phyloP scores from a whole-genome alignment of 1,140 invertebrate species.

The Dendrolimus punctatus region DNA sequence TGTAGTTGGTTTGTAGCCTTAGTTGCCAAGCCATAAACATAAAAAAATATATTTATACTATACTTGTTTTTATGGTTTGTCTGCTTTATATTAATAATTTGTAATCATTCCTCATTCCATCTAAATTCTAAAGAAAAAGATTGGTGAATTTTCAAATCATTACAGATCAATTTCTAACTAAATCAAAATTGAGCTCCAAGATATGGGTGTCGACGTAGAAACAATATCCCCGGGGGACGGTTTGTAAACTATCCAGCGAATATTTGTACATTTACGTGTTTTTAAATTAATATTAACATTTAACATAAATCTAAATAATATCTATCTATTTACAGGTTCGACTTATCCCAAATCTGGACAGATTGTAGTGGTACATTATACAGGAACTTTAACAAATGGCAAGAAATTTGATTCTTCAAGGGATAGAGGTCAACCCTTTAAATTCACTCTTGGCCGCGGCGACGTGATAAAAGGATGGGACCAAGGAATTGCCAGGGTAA shows the following conservation, averaged over 20 bases:
- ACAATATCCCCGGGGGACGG: conserved; percentile 82
- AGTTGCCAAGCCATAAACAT: too few species aligned
- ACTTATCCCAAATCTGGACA: conserved; percentile 94
- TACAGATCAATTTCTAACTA: too few species aligned
- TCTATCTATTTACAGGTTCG: conserved; percentile 74
- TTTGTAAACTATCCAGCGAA: conserved; percentile 54
- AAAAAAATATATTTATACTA: too few species aligned
- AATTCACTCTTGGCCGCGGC: conserved; percentile 93
- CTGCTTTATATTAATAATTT: too few species aligned
- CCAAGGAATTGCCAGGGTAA: conserved; percentile 90
- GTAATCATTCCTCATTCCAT: too few species aligned
- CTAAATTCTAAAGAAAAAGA: too few species aligned
- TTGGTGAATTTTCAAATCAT: too few species aligned
- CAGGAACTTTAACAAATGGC: conserved; percentile 89
- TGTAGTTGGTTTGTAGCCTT: too few species aligned
- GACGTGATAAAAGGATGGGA: conserved; percentile 98
- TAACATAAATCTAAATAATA: background rate
- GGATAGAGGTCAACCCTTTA: conserved; percentile 93
- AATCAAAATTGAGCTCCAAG: background rate
- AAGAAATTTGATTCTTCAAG: conserved; percentile 95
- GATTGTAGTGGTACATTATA: conserved; percentile 95
- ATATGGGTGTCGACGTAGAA: conserved; percentile 86
- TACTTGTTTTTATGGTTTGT: too few species aligned
- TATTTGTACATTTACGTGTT: background rate
- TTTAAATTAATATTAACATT: background rate